These are phyloP conservation scores for Lacerta bilineata DNA, from an alignment of 2,797 vertebrate genomes.

Conservation along the genomic window DNA sequence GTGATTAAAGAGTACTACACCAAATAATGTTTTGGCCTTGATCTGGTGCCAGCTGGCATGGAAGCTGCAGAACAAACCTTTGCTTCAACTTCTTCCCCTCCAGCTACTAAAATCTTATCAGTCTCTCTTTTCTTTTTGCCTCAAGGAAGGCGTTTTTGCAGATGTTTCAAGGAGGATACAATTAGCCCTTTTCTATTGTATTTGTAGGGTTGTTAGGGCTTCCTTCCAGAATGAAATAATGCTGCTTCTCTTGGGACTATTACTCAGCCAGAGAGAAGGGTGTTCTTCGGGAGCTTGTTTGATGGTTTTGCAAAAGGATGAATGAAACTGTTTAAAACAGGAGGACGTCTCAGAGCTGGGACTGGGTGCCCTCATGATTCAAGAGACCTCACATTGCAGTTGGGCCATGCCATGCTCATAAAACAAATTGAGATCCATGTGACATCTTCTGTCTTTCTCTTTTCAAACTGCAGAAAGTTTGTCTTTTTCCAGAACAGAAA, in stretches of 20 bases:
- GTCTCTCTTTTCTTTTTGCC: not conserved
- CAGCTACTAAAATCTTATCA: not conserved
- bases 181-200: conserved; percentile 8
- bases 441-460: too few relatives aligned
- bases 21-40: not conserved
- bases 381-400: not conserved
- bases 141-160: conserved; percentile 20
- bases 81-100: not conserved
- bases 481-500: too few relatives aligned
- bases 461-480: too few relatives aligned
- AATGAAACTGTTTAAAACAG: conserved; percentile 20
- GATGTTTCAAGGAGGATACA: conserved; percentile 7
- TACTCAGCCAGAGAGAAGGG: not conserved
- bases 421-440: not conserved
- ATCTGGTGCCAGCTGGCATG: not conserved
- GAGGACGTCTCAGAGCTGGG: not conserved
- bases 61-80: not conserved
- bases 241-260: not conserved
- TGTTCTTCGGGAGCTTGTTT: not conserved
- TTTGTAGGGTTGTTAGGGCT: not conserved
- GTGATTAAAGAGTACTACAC: not conserved
- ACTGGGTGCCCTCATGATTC: not conserved
- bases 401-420: not conserved
- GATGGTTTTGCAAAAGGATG: not conserved
- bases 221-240: not conserved